These are phyloP conservation scores for Erythrolamprus reginae DNA, from an alignment of 2,113 vertebrate genomes.

Conservation along the genomic window DNA sequence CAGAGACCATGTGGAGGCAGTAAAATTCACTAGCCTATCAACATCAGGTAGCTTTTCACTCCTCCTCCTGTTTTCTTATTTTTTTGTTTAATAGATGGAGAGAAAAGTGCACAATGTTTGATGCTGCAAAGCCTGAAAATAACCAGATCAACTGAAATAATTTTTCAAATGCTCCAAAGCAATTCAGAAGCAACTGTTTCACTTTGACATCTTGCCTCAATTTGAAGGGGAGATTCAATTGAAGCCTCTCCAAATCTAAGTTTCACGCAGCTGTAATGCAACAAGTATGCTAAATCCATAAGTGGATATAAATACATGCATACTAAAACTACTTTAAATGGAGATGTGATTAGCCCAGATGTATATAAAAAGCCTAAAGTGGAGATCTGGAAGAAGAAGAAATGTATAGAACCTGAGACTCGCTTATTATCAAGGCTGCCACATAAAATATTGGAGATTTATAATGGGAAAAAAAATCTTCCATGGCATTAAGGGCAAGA, in stretches of 20 bases:
- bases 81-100: background rate
- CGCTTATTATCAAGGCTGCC: background rate
- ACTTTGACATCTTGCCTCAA: background rate
- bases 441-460: background rate
- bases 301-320: background rate
- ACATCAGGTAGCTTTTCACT: background rate
- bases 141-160: background rate
- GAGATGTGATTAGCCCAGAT: background rate
- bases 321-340: background rate
- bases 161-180: background rate
- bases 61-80: background rate
- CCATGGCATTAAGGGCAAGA: background rate
- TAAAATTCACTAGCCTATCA: background rate
- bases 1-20: background rate
- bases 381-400: background rate
- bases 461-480: slow-evolving; percentile 2
- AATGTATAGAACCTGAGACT: background rate
- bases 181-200: background rate
- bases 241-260: background rate
- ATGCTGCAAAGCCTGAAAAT: background rate
- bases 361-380: background rate
- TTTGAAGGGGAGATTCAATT: background rate
- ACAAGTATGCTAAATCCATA: background rate
- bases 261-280: background rate
- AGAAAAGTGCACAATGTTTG: background rate